Base-by-base conservation (phyloP, 2,888 invertebrate species). In the Rhogogaster chlorosoma region DNA sequence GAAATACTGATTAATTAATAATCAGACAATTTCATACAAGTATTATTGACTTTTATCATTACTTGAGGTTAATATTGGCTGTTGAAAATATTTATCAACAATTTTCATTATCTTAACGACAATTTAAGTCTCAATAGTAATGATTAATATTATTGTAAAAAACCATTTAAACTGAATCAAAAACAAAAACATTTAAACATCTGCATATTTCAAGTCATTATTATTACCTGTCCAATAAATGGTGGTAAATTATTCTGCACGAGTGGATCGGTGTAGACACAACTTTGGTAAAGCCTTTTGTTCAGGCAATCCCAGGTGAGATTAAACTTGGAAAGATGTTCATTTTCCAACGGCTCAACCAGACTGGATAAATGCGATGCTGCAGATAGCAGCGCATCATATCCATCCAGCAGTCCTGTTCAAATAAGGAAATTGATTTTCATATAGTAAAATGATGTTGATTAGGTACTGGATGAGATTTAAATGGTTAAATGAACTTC, bases 281-380 rank as follows among this genome's bases (percentile, higher is more conserved):
- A 93, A 86, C 91, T 95, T 86, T 96, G 96, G 92, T 96, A 96
- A 87, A 96, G 94, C 89, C 95, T 95, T 89, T 96, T 96, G 93
- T 96, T 96, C 87, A 96, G 95, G 89, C 95, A 94, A 88, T 95
- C 95, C 96, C 96, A 96, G 7, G 95, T 95, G 75, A 96, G 94
- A 88, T 95, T 95, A 89, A 96, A 96, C 89, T 95, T 95, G 87
- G 95, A 94, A 87, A 96, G 93, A 90, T 96, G 95, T 87, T 95
- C 94, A 85, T 94, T 93, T 91, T 96, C 95, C 90, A 96, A 92
- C 85, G 95, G 95, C 86, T 94, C 94, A 84, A 96, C 94, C 88
- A 95, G 94, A 84, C 95, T 94, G 75, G 95, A 94, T 88, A 96
- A 93, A 88, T 94, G 94, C 87, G 94, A 94, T 42, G 96, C 95